phyloP scores from a whole-genome alignment of 2,888 invertebrate species.

The Cynaeus angustus region DNA sequence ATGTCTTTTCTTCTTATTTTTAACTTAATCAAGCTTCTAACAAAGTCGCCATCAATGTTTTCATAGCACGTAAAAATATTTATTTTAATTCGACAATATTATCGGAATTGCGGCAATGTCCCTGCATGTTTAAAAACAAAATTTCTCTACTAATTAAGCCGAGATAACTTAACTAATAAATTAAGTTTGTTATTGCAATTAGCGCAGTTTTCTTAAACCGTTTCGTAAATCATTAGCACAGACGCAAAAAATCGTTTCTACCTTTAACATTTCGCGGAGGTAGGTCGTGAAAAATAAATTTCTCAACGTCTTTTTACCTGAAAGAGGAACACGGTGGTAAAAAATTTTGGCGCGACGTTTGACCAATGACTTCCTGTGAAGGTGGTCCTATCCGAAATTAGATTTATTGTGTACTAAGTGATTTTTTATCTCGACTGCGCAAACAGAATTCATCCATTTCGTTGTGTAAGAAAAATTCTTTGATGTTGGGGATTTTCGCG shows the following conservation, averaged over 20 bases:
- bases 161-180: conserved; percentile 42
- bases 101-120: conserved; percentile 34
- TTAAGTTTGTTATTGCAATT: conserved; percentile 33
- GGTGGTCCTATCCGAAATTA: conserved; percentile 8
- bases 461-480: conserved; percentile 9
- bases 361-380: conserved; percentile 14
- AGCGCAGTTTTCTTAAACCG: conserved; percentile 21
- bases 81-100: conserved; percentile 36
- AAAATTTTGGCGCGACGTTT: not conserved
- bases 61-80: not conserved
- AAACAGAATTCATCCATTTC: conserved; percentile 11
- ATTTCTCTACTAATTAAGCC: conserved; percentile 41
- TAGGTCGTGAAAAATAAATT: not conserved
- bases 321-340: conserved; percentile 8
- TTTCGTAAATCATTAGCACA: conserved; percentile 25
- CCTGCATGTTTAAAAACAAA: conserved; percentile 37
- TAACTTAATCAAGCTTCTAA: not conserved
- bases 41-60: conserved; percentile 5
- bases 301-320: not conserved
- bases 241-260: conserved; percentile 3
- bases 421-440: not conserved
- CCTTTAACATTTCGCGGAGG: conserved; percentile 9
- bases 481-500: conserved; percentile 27
- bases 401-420: conserved; percentile 8
- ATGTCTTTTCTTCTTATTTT: too few relatives aligned